Percentiles rank a stretch among this genome's conserved stretches.
Evolutionary conservation across 2,888 invertebrate species (phyloP).

Genomic region (Tromatobia lineatoria): DNA sequence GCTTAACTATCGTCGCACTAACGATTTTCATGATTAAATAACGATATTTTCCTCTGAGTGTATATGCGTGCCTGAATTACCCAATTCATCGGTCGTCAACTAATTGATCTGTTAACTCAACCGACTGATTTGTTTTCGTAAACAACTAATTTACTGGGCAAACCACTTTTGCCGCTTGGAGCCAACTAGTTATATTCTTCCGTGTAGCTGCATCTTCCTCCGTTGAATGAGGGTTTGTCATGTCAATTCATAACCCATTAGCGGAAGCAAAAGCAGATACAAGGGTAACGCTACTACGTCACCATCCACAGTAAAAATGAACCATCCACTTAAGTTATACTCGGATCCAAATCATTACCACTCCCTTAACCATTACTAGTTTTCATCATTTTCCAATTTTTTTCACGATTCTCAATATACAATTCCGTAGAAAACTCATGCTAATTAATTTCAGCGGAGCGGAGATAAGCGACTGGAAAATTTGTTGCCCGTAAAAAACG

Average conservation of each 20-base stretch:
- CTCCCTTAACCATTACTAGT: background rate
- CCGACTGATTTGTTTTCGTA: too few relatives aligned
- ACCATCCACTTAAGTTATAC: background rate
- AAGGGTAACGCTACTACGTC: background rate
- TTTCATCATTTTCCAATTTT: background rate
- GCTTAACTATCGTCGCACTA: too few relatives aligned
- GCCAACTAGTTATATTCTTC: too few relatives aligned
- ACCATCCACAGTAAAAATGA: background rate
- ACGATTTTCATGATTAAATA: too few relatives aligned
- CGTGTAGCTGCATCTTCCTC: background rate
- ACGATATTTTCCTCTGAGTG: too few relatives aligned
- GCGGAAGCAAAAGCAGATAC: slow-evolving; percentile 10
- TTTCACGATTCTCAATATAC: background rate
- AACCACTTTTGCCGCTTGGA: too few relatives aligned
- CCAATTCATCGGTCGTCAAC: too few relatives aligned
- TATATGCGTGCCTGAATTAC: too few relatives aligned
- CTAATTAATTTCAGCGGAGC: background rate
- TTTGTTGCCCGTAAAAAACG: background rate
- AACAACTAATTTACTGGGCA: too few relatives aligned
- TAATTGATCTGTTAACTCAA: too few relatives aligned
- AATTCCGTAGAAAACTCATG: slow-evolving; percentile 1
- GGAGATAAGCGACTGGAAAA: background rate
- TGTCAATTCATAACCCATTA: slow-evolving; percentile 3
- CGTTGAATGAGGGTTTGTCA: background rate
- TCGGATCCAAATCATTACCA: background rate